Conservation (phyloP, 2,113 vertebrate genomes). For the Neodon shergylaensis region DNA sequence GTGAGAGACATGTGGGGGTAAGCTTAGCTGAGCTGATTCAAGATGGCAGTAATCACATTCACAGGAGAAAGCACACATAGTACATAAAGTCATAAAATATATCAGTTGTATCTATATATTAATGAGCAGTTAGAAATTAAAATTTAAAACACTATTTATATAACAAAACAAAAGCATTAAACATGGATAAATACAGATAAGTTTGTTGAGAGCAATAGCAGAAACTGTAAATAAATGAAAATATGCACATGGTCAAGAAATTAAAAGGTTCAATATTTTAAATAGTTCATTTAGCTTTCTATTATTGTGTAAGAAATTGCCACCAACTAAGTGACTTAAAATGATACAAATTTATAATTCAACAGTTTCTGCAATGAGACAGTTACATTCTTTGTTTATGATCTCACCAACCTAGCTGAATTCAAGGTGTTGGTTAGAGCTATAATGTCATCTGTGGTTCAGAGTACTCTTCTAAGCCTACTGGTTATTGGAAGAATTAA, state of each 20-base stretch:
- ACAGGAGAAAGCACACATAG: neutral
- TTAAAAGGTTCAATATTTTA: constrained; percentile 9
- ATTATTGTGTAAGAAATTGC: neutral
- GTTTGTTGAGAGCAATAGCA: neutral
- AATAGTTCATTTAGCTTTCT: neutral
- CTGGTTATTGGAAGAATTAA: neutral
- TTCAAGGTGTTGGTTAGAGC: neutral
- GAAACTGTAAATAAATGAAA: neutral
- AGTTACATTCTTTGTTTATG: neutral
- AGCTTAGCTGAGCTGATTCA: neutral
- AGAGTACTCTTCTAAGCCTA: neutral
- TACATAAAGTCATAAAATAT: neutral
- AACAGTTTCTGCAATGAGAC: neutral
- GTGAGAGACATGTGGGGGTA: neutral
- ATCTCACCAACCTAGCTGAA: neutral
- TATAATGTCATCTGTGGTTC: neutral
- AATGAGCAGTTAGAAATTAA: neutral
- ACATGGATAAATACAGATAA: neutral
- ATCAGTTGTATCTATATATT: neutral
- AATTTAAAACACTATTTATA: neutral
- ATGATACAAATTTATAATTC: neutral
- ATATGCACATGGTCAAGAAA: neutral
- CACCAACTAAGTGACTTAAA: neutral
- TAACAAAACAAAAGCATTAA: constrained; percentile 35
- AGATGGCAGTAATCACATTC: neutral